Percentiles rank a stretch among this genome's conserved stretches.
These are phyloP conservation scores for Carettochelys insculpta DNA, from an alignment of 2,113 vertebrate genomes.

Conservation along the genomic window DNA sequence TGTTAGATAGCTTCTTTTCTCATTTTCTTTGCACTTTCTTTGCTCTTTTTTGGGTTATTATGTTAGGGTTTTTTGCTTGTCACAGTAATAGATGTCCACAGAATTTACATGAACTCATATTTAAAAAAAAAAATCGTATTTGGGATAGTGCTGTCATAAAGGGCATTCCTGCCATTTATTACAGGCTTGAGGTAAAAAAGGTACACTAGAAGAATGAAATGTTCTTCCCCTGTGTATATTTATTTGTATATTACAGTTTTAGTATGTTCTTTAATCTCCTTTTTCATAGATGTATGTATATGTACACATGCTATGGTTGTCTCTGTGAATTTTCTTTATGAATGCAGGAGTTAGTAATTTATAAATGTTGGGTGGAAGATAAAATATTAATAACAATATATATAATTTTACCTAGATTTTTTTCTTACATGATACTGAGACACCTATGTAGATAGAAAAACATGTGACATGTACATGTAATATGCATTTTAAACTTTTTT, in stretches of 20 bases:
- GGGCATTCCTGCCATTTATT: not conserved
- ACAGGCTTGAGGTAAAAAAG: not conserved
- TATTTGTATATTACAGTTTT: not conserved
- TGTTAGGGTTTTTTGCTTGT: not conserved
- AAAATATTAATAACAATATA: not conserved
- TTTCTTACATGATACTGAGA: not conserved
- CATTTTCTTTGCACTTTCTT: not conserved
- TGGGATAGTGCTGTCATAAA: not conserved
- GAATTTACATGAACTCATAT: not conserved
- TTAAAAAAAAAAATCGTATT: not conserved
- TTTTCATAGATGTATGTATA: not conserved
- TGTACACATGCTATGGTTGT: fast-evolving
- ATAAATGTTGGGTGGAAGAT: not conserved
- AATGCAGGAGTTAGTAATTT: not conserved
- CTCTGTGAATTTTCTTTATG: not conserved
- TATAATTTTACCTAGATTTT: not conserved
- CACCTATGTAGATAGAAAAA: not conserved
- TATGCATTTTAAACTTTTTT: conserved; percentile 33
- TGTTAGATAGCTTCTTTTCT: not conserved
- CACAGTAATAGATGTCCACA: not conserved
- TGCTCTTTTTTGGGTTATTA: not conserved
- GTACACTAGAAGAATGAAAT: not conserved
- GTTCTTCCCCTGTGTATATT: not conserved
- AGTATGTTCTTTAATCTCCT: not conserved
- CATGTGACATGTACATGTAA: not conserved